phyloP scores from a whole-genome alignment of 2,113 vertebrate species.

The Melospiza georgiana region DNA sequence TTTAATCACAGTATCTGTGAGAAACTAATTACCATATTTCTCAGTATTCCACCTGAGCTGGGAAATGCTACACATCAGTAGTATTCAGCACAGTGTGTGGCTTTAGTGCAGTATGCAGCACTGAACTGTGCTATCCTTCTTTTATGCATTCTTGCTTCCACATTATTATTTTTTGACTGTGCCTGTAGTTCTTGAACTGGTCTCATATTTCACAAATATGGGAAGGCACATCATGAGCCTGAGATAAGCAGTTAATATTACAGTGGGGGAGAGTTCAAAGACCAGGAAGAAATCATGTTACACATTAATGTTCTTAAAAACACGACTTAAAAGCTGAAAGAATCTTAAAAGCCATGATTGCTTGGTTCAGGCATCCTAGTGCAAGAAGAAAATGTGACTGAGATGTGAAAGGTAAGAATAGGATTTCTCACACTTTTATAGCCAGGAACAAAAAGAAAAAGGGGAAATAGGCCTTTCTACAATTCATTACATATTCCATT shows the following conservation, averaged over 20 bases:
- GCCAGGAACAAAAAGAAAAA: neutral
- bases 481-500: neutral
- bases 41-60: neutral
- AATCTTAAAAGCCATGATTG: neutral
- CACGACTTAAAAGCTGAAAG: neutral
- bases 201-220: neutral
- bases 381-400: neutral
- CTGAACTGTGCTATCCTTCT: neutral
- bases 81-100: neutral
- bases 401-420: neutral
- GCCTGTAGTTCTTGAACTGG: neutral
- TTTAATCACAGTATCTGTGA: neutral
- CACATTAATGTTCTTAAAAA: constrained; percentile 7
- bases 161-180: neutral
- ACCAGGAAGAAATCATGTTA: constrained; percentile 15
- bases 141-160: neutral
- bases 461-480: neutral
- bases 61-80: neutral
- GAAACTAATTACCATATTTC: neutral
- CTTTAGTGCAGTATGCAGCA: neutral
- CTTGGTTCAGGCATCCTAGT: neutral
- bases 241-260: constrained; percentile 7
- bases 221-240: neutral
- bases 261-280: constrained; percentile 13
- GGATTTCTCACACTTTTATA: neutral